These are phyloP conservation scores for Drosophila chauvacae DNA, from an alignment of 1,140 invertebrate genomes.

Conservation along the genomic window DNA sequence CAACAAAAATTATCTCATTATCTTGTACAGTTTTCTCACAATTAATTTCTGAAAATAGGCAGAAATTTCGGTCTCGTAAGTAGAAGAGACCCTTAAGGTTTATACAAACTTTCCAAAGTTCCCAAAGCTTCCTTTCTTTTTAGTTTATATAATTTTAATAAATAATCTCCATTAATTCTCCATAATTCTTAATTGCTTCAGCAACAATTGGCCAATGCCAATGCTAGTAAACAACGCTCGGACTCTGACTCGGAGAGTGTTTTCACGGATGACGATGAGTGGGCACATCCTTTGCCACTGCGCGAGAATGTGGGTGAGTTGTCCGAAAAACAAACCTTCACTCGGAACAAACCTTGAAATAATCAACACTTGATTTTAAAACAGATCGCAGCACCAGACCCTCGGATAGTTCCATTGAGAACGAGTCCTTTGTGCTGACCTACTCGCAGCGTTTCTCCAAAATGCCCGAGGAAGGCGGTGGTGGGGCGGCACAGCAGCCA, in stretches of 20 bases:
- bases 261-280: slow-evolving; percentile 87
- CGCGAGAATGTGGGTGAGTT: slow-evolving; percentile 79
- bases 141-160: no score
- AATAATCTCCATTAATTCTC: no score
- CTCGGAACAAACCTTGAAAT: no score
- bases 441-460: slow-evolving; percentile 87
- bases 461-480: slow-evolving; percentile 83
- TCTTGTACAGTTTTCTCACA: no score
- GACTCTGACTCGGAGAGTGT: slow-evolving; percentile 87
- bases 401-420: slow-evolving; percentile 86
- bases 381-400: slow-evolving; percentile 84
- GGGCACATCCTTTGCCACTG: slow-evolving; percentile 82
- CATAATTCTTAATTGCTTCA: slow-evolving; percentile 1
- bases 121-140: no score
- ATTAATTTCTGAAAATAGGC: no score
- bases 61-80: no score
- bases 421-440: slow-evolving; percentile 87
- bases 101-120: no score
- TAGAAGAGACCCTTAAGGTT: no score
- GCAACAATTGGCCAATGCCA: slow-evolving; percentile 70
- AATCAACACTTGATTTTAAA: background rate
- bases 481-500: slow-evolving; percentile 1
- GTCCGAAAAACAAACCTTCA: background rate
- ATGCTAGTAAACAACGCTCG: slow-evolving; percentile 74
- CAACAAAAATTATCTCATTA: no score